These are phyloP conservation scores for Mactromeris polynyma DNA, from an alignment of 2,888 invertebrate species.

Conservation along the genomic window DNA sequence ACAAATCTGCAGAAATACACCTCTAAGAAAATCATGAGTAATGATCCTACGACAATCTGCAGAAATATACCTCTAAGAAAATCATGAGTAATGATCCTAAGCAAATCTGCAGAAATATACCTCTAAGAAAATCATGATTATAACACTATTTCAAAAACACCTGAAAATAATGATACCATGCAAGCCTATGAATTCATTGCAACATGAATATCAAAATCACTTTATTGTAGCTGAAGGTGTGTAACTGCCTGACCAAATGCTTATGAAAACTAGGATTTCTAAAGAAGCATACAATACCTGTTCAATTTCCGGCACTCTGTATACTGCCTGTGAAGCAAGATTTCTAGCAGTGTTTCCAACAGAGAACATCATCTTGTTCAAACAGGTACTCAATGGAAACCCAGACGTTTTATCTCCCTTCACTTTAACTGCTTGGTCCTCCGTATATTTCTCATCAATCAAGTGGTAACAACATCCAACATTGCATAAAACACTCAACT, in stretches of 20 bases:
- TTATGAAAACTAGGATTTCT: neutral
- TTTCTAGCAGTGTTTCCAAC: slow-evolving; percentile 94
- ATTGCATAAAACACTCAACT: slow-evolving; percentile 91
- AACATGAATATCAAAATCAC: neutral
- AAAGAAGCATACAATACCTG: slow-evolving; percentile 44
- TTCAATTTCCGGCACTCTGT: slow-evolving; percentile 89
- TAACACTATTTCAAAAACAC: no score
- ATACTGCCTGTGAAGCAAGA: slow-evolving; percentile 94
- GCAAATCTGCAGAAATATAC: no score
- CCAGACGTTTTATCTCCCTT: slow-evolving; percentile 43
- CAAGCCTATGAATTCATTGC: neutral
- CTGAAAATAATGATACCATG: neutral
- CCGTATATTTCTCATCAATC: slow-evolving; percentile 87
- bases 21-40: no score
- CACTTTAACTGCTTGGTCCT: neutral
- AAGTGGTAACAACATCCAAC: slow-evolving; percentile 97
- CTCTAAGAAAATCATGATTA: no score
- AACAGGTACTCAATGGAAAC: slow-evolving; percentile 80
- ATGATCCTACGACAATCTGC: no score
- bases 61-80: no score
- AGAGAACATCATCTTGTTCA: slow-evolving; percentile 78
- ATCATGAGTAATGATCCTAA: no score
- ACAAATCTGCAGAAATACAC: no score
- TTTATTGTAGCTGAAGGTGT: no score
- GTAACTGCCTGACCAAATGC: neutral